A percentile compares a stretch with the other conserved stretches of the same genome.
phyloP scores from a whole-genome alignment of 2,113 vertebrate species.

The Chloropsis hardwickii region DNA sequence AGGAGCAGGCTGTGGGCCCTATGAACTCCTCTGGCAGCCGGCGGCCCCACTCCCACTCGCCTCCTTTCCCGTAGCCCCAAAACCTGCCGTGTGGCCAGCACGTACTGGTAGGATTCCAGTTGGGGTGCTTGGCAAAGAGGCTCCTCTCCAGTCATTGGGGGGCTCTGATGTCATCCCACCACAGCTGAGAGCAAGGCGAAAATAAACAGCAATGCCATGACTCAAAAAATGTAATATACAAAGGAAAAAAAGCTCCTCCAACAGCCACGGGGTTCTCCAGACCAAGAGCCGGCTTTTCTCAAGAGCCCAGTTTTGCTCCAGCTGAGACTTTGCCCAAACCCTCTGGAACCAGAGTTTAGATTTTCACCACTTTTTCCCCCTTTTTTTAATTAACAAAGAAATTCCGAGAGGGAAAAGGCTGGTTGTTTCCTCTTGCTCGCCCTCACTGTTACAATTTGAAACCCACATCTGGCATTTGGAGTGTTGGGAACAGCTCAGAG shows the following conservation, averaged over 20 bases:
- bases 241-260: not conserved
- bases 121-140: not conserved
- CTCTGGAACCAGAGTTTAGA: not conserved
- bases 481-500: not conserved
- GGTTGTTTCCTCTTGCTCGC: not conserved
- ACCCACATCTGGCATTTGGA: not conserved
- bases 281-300: not conserved
- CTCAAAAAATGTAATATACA: not conserved
- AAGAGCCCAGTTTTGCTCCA: not conserved
- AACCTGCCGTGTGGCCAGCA: not conserved
- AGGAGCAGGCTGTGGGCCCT: slow-evolving; percentile 38
- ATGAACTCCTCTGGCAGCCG: slow-evolving; percentile 1
- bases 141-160: not conserved
- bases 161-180: not conserved
- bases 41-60: not conserved
- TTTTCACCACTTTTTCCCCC: not conserved
- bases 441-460: not conserved
- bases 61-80: slow-evolving; percentile 2
- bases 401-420: not conserved
- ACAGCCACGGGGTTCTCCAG: not conserved
- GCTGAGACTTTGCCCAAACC: not conserved
- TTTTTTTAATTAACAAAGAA: not conserved
- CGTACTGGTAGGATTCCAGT: not conserved
- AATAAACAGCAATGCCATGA: not conserved
- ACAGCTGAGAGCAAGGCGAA: fast-evolving